Evolutionary conservation across 2,888 invertebrate genomes (phyloP).

Genomic region (Sphaerophoria taeniata): DNA sequence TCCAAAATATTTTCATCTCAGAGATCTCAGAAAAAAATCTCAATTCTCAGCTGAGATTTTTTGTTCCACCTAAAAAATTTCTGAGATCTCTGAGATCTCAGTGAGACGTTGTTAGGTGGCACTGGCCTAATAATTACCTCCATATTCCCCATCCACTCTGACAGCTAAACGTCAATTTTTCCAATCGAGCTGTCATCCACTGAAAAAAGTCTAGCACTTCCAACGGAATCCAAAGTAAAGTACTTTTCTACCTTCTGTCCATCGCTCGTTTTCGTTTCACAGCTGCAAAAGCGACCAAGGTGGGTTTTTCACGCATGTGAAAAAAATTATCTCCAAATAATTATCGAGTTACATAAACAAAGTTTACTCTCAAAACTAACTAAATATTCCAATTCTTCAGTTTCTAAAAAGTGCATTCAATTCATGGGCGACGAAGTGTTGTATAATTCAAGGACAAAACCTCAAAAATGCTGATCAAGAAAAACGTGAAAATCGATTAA

Average conservation of each 20-base stretch:
- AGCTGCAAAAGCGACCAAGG: conserved; percentile 67
- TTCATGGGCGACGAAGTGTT: conserved; percentile 4
- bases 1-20: too few species aligned
- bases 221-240: conserved; percentile 1
- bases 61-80: too few species aligned
- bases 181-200: conserved; percentile 47
- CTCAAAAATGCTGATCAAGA: not conserved
- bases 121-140: too few species aligned
- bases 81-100: too few species aligned
- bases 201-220: conserved; percentile 43
- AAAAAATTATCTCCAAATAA: conserved; percentile 17
- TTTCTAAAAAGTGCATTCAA: not conserved
- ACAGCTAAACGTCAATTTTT: conserved; percentile 43
- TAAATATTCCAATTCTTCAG: not conserved
- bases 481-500: conserved; percentile 17
- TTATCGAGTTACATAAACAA: conserved; percentile 66
- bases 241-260: conserved; percentile 20
- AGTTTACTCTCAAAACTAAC: conserved; percentile 19
- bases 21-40: too few species aligned
- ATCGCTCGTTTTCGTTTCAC: conserved; percentile 68
- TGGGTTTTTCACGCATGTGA: conserved; percentile 45
- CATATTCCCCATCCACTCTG: conserved; percentile 27
- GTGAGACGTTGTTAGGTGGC: too few species aligned
- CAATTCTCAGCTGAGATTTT: too few species aligned
- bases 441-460: conserved; percentile 35